Evolutionary conservation across 1,140 invertebrate species (phyloP).

Genomic region (Phocides pigmalion): DNA sequence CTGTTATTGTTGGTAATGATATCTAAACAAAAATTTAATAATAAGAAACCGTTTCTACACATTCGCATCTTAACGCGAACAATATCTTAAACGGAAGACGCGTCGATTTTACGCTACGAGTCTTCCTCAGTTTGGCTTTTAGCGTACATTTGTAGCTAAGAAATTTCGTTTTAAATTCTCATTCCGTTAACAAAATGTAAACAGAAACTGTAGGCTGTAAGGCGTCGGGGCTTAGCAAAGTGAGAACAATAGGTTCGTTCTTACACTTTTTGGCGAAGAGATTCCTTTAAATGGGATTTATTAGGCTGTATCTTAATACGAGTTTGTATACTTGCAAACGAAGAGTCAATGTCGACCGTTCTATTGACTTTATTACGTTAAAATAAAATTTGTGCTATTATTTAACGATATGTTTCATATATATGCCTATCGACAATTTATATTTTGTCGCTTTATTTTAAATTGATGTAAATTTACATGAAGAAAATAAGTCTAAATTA

Average conservation of each 20-base stretch:
- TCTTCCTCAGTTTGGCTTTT: constrained; percentile 48
- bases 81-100: constrained; percentile 40
- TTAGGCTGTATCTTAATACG: not conserved
- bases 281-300: not conserved
- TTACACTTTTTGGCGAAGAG: not conserved
- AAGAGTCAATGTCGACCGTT: too few relatives aligned
- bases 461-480: too few relatives aligned
- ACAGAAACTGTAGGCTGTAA: constrained; percentile 57
- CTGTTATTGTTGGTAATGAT: too few relatives aligned
- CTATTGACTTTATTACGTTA: too few relatives aligned
- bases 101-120: constrained; percentile 56
- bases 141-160: constrained; percentile 68
- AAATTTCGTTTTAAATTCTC: constrained; percentile 74
- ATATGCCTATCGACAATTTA: too few relatives aligned
- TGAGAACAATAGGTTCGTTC: constrained; percentile 1
- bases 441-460: too few relatives aligned
- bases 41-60: constrained; percentile 3
- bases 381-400: too few relatives aligned
- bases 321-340: too few relatives aligned
- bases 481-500: too few relatives aligned
- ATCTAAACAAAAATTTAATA: not conserved
- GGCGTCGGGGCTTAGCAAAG: constrained; percentile 40
- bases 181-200: constrained; percentile 78
- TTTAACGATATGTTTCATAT: too few relatives aligned
- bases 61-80: constrained; percentile 32